phyloP scores from a whole-genome alignment of 2,797 vertebrate genomes.

The Acrocephalus scirpaceus region DNA sequence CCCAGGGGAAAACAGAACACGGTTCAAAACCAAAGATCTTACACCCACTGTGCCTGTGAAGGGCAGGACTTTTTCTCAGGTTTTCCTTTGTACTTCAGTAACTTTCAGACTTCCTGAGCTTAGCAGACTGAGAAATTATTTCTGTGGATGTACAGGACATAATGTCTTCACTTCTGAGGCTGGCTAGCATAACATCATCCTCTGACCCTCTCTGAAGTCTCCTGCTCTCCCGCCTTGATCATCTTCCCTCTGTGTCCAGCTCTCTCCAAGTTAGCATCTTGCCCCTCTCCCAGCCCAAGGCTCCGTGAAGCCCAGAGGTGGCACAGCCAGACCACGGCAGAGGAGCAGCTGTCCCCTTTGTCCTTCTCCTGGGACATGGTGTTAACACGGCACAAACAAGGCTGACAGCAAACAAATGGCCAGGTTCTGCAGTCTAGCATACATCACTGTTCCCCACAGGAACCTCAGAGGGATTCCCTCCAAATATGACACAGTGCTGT shows the following conservation, averaged over 20 bases:
- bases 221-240: not conserved
- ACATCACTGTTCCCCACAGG: not conserved
- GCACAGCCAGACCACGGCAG: not conserved
- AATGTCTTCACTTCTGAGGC: not conserved
- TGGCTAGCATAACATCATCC: not conserved
- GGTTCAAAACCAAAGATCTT: not conserved
- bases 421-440: not conserved
- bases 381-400: not conserved
- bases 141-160: not conserved
- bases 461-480: not conserved
- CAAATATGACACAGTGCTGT: not conserved
- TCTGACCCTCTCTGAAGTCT: not conserved
- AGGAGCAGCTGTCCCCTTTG: not conserved
- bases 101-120: not conserved
- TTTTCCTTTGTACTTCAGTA: not conserved
- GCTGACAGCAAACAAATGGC: not conserved
- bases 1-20: not conserved
- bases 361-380: not conserved
- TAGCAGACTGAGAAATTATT: not conserved
- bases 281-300: not conserved
- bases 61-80: not conserved
- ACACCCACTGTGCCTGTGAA: not conserved
- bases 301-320: fast-evolving
- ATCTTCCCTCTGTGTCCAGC: not conserved
- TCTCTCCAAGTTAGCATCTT: not conserved